Conservation (phyloP, 2,797 vertebrate genomes). For the Labroides dimidiatus region DNA sequence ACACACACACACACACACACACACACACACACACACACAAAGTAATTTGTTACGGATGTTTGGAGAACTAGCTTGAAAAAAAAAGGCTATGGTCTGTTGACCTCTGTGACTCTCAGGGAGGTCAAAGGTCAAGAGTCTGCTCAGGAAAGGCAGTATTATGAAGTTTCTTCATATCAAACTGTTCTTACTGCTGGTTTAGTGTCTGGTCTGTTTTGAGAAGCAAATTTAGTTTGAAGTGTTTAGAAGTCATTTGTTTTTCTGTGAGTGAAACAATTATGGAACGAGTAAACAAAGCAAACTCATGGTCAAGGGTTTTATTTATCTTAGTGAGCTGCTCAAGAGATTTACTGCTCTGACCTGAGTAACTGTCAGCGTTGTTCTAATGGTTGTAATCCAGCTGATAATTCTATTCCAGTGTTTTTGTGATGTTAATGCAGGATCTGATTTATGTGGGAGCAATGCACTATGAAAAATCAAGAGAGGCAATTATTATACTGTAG, state of each 20-base stretch:
- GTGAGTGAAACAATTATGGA: no score
- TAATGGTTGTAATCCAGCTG: not conserved
- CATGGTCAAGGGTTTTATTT: not conserved
- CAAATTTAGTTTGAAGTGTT: not conserved
- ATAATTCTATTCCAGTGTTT: not conserved
- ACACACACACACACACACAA: not conserved
- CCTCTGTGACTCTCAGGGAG: constrained; percentile 45
- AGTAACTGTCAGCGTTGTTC: not conserved
- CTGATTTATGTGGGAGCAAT: not conserved
- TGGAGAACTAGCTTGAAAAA: constrained; percentile 56
- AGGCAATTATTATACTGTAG: not conserved
- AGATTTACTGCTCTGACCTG: no score
- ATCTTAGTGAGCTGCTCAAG: not conserved
- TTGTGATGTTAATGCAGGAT: not conserved
- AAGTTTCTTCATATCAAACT: constrained; percentile 28
- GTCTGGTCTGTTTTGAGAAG: not conserved
- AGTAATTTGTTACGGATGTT: constrained; percentile 57
- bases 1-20: no score
- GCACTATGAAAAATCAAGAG: not conserved
- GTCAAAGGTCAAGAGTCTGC: constrained; percentile 61
- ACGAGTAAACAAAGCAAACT: not conserved
- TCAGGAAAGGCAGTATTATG: constrained; percentile 41
- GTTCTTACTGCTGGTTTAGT: constrained; percentile 1
- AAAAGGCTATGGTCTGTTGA: constrained; percentile 36
- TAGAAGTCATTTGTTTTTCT: no score